Conservation (phyloP, 2,888 invertebrate genomes). For the Dicyrtomina minuta region DNA sequence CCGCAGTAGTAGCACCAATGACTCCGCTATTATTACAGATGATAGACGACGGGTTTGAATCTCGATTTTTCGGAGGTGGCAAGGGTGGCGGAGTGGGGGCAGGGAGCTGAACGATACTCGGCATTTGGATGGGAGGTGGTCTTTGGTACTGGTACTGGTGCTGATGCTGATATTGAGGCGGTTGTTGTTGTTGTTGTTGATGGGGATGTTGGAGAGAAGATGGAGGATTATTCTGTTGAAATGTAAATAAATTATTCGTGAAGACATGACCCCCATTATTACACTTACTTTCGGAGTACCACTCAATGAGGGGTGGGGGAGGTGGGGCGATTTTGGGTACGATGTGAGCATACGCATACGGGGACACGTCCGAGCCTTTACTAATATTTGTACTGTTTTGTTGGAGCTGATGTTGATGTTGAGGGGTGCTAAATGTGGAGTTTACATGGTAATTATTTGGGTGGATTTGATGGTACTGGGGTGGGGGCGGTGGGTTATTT, state of each 20-base stretch:
- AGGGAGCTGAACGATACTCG: background rate
- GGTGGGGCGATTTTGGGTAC: conserved; percentile 41
- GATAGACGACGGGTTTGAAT: too few species aligned
- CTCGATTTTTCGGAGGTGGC: conserved; percentile 25
- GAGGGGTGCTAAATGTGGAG: conserved; percentile 7
- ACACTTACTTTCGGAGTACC: conserved; percentile 46
- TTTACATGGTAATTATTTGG: conserved; percentile 13
- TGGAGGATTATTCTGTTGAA: conserved; percentile 43
- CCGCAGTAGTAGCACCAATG: too few species aligned
- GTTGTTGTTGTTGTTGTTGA: background rate
- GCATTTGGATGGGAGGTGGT: background rate
- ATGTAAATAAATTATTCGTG: conserved; percentile 51
- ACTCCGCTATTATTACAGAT: too few species aligned
- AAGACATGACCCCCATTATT: conserved; percentile 46
- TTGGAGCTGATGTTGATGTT: conserved; percentile 37
- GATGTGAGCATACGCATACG: conserved; percentile 53
- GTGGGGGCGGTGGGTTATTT: background rate
- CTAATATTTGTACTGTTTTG: conserved; percentile 39
- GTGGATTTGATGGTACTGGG: background rate
- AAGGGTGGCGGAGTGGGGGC: background rate
- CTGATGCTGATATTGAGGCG: background rate
- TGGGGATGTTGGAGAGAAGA: conserved; percentile 25
- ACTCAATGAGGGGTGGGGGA: conserved; percentile 48
- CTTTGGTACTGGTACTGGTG: background rate
- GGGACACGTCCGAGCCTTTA: conserved; percentile 52